phyloP scores from a whole-genome alignment of 2,797 vertebrate species.

The Brotula barbata region DNA sequence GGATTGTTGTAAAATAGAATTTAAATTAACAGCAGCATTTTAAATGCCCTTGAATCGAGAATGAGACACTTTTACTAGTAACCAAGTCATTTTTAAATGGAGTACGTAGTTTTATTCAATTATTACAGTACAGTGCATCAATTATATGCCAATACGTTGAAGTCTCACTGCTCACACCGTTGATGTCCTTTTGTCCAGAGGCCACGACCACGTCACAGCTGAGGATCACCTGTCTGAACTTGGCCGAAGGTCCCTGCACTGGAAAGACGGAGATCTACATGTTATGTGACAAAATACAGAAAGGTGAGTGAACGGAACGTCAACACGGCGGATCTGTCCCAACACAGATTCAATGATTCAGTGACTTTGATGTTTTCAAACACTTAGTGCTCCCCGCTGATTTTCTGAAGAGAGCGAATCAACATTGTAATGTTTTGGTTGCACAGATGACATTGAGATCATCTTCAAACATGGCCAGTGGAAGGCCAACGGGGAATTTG shows the following conservation, averaged over 20 bases:
- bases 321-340: too few relatives aligned
- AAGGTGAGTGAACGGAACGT: constrained; percentile 85
- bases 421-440: background rate
- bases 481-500: constrained; percentile 91
- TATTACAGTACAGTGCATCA: background rate
- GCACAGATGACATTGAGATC: constrained; percentile 89
- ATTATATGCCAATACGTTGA: constrained; percentile 12
- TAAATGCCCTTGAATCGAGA: too few relatives aligned
- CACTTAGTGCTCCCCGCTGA: too few relatives aligned
- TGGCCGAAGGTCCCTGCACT: constrained; percentile 79
- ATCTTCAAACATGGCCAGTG: constrained; percentile 84
- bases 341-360: too few relatives aligned
- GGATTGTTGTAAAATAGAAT: too few relatives aligned
- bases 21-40: too few relatives aligned
- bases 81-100: too few relatives aligned
- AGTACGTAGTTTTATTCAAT: too few relatives aligned
- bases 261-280: constrained; percentile 91
- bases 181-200: constrained; percentile 69
- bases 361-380: too few relatives aligned
- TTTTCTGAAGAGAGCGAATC: too few relatives aligned
- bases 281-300: constrained; percentile 95
- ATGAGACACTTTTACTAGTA: too few relatives aligned
- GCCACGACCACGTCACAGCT: constrained; percentile 92
- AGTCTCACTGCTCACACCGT: constrained; percentile 6
- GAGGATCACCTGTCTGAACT: constrained; percentile 88